A percentile compares a stretch with the other conserved stretches of the same genome.
Conservation (phyloP, 1,140 invertebrate genomes). For the Eumaeus atala region DNA sequence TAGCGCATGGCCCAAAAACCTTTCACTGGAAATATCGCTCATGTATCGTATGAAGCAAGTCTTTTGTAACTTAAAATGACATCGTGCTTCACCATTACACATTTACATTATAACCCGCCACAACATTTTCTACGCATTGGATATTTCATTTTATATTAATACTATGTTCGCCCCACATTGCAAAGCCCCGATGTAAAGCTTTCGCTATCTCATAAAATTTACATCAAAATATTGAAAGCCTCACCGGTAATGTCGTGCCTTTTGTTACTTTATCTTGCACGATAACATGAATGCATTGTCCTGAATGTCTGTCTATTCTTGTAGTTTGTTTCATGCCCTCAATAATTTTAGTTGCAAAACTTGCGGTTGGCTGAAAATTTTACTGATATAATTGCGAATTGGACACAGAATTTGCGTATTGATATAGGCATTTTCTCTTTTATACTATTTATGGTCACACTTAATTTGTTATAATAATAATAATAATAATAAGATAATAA, state of each 20-base stretch:
- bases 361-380: neutral
- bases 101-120: conserved; percentile 41
- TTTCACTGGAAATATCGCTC: neutral
- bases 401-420: too few relatives aligned
- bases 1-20: neutral
- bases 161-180: conserved; percentile 26
- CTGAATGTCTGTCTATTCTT: conserved; percentile 4
- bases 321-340: neutral
- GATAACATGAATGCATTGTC: conserved; percentile 1
- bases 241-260: conserved; percentile 1
- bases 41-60: conserved; percentile 9
- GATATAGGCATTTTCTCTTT: too few relatives aligned
- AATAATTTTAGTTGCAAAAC: conserved; percentile 2
- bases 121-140: conserved; percentile 32
- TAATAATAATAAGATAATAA: too few relatives aligned
- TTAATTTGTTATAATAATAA: too few relatives aligned
- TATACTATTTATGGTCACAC: too few relatives aligned
- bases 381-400: too few relatives aligned
- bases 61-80: conserved; percentile 27
- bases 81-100: conserved; percentile 21
- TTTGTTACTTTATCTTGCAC: conserved; percentile 7
- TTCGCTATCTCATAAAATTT: conserved; percentile 12
- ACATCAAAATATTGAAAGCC: conserved; percentile 2
- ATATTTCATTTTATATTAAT: conserved; percentile 24
- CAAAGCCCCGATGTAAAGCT: conserved; percentile 24